Conservation (phyloP, 2,797 vertebrate genomes). For the Argya squamiceps region DNA sequence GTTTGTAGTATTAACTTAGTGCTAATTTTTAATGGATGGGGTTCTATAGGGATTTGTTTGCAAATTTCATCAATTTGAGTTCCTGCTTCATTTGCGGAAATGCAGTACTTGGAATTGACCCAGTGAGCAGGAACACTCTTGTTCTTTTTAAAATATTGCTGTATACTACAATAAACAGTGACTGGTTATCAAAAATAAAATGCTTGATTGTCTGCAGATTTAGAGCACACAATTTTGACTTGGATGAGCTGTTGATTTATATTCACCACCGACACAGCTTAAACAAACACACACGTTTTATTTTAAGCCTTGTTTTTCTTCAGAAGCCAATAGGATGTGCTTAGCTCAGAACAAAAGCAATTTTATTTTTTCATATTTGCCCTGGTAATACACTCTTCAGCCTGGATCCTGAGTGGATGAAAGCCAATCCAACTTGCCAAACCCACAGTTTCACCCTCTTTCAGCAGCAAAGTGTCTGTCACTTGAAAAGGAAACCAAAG, state of each 20-base stretch:
- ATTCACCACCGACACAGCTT: background rate
- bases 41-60: constrained; percentile 62
- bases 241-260: constrained; percentile 1
- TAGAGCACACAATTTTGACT: background rate
- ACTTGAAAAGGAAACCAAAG: background rate
- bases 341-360: constrained; percentile 24
- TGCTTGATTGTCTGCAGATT: constrained; percentile 35
- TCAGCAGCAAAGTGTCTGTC: background rate
- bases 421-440: background rate
- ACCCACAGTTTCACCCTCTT: background rate
- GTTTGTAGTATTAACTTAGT: constrained; percentile 65
- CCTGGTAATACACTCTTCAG: background rate
- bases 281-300: constrained; percentile 35
- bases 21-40: constrained; percentile 65
- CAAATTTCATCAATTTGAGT: constrained; percentile 61
- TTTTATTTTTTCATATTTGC: background rate
- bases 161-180: constrained; percentile 14
- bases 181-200: constrained; percentile 62
- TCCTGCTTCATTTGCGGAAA: constrained; percentile 64
- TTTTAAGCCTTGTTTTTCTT: constrained; percentile 15
- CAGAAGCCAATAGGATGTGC: background rate
- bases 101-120: constrained; percentile 53
- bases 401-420: background rate
- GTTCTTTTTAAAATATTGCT: constrained; percentile 42
- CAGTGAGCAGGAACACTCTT: background rate